Evolutionary conservation across 1,140 invertebrate genomes (phyloP), one percentile per base, ranked within the genome.

Genomic region (Hypsibius dujardini): DNA sequence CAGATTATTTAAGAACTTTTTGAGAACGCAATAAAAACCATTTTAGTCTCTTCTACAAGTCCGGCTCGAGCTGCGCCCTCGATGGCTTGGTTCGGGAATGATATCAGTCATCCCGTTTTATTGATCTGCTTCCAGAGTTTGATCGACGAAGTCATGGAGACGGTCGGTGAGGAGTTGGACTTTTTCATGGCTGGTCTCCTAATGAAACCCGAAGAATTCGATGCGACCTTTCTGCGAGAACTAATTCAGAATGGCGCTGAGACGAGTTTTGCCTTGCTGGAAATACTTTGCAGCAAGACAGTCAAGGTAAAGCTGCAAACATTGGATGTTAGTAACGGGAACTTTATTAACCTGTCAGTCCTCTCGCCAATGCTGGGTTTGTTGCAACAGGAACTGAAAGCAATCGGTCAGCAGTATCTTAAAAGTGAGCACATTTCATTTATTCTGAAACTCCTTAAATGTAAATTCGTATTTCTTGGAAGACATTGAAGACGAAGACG

Each of bases 181-280:
- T 67, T 15, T 42, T 67, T 67, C 62, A 67, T 67, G 62, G 62
- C 62, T 3, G 62, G 12, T 15, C 62, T 67, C 12, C 62, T 67
- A 7, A 12, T 67, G 62, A 12, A 45, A 42, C 12, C 12, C 12
- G 62, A 67, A 15, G 62, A 67, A 42, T 67, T 67, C 42, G 62
- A 67, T 67, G 62, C 62, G 12, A 67, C 62, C 62, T 67, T 67
- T 67, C 42, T 67, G 62, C 62, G 45, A 12, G 62, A 67, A 42
- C 62, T 67, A 42, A 67, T 67, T 42, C 12, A 67, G 42, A 67
- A 12, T 42, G 62, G 62, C 12, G 45, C 12, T 0, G 62, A 67
- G 42, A 67, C 62, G 12, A 67, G 62, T 42, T 67, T 67, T 67
- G 62, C 62, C 62, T 67, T 67, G 42, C 62, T 67, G 62, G 62